These are phyloP conservation scores for Harpalus rufipes DNA, from an alignment of 2,888 invertebrate species.

Conservation along the genomic window DNA sequence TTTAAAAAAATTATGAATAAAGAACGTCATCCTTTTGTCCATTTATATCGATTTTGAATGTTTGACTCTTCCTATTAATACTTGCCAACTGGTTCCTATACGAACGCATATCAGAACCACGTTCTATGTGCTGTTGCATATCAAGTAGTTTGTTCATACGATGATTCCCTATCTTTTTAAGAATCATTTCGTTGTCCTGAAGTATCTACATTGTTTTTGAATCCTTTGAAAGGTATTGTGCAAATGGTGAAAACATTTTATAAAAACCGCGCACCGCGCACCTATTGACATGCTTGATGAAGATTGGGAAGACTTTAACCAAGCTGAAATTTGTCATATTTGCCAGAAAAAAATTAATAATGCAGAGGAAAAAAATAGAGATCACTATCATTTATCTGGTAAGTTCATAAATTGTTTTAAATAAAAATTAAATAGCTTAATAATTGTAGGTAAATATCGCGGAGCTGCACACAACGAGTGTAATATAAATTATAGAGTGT, in stretches of 20 bases:
- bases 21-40: no score
- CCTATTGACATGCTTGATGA: slow-evolving; percentile 52
- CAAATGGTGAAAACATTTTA: no score
- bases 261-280: no score
- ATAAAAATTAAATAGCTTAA: background rate
- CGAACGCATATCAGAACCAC: slow-evolving; percentile 65
- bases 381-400: slow-evolving; percentile 69
- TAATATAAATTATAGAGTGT: slow-evolving; percentile 68
- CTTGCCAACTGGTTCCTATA: slow-evolving; percentile 64
- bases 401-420: background rate
- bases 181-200: slow-evolving; percentile 51
- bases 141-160: slow-evolving; percentile 68
- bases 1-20: no score
- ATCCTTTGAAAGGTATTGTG: slow-evolving; percentile 29
- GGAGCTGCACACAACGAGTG: slow-evolving; percentile 68
- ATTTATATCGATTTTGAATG: no score
- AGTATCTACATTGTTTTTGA: background rate
- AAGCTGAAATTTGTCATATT: slow-evolving; percentile 66
- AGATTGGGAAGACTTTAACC: slow-evolving; percentile 44
- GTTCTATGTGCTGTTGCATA: slow-evolving; percentile 67
- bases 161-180: slow-evolving; percentile 67
- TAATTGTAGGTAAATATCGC: slow-evolving; percentile 59
- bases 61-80: background rate
- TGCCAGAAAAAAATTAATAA: slow-evolving; percentile 65
- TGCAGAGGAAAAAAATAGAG: slow-evolving; percentile 57